Conservation (phyloP, 2,797 vertebrate genomes). For the Pangasius mekongensis region DNA sequence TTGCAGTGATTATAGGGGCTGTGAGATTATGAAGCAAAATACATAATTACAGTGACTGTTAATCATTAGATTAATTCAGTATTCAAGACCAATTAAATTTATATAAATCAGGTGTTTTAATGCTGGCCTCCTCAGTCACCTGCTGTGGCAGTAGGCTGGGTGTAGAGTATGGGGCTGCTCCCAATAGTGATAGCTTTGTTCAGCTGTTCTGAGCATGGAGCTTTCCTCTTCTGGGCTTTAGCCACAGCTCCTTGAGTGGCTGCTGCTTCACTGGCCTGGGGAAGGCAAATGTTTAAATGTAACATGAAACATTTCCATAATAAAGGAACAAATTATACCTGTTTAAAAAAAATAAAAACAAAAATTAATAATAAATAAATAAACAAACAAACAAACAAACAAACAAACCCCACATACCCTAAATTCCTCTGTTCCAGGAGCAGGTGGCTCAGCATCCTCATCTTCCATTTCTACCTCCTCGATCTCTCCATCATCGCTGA, state of each 20-base stretch:
- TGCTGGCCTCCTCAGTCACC: slow-evolving; percentile 65
- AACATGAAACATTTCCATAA: background rate
- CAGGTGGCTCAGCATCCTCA: slow-evolving; percentile 90
- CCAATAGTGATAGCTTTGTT: slow-evolving; percentile 88
- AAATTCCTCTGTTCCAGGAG: slow-evolving; percentile 91
- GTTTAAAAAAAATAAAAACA: background rate
- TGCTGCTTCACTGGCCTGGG: slow-evolving; percentile 71
- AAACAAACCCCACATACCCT: slow-evolving; percentile 72
- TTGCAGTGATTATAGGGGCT: slow-evolving; percentile 71
- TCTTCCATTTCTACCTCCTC: slow-evolving; percentile 99
- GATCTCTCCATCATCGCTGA: slow-evolving; percentile 89
- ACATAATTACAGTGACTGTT: background rate
- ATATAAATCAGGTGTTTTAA: background rate
- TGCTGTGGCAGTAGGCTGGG: slow-evolving; percentile 78
- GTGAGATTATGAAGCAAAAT: slow-evolving; percentile 29
- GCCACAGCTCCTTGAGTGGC: slow-evolving; percentile 61
- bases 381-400: too few relatives aligned
- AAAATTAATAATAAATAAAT: background rate
- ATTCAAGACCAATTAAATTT: background rate
- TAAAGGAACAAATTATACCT: background rate
- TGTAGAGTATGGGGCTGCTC: slow-evolving; percentile 91
- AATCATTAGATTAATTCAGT: background rate
- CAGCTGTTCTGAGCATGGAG: slow-evolving; percentile 69
- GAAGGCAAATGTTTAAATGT: background rate
- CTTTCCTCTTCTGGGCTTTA: slow-evolving; percentile 88